Percentiles rank a stretch among this genome's conserved stretches.
Evolutionary conservation across 2,888 invertebrate genomes (phyloP).

Genomic region (Tipula confusa): DNA sequence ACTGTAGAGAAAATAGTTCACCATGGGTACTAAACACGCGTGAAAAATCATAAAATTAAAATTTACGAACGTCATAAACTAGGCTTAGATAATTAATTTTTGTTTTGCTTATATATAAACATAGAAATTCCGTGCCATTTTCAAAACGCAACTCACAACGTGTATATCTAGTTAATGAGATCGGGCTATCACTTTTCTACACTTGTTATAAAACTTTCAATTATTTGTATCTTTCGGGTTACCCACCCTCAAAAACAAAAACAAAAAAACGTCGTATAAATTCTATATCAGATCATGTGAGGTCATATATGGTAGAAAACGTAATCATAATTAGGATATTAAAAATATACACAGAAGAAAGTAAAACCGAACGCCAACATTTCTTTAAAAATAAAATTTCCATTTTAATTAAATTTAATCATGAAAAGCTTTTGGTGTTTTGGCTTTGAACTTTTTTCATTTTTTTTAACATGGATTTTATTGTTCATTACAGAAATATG

Average conservation of each 20-base stretch:
- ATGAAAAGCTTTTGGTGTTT: not conserved
- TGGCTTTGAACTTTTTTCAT: not conserved
- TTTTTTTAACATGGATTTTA: not conserved
- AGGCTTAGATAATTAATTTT: not conserved
- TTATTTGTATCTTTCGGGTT: not conserved
- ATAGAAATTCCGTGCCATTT: not conserved
- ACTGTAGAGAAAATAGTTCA: too few relatives aligned
- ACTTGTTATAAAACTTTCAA: too few relatives aligned
- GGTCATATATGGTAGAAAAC: slow-evolving; percentile 3
- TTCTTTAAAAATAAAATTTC: not conserved
- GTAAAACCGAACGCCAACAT: not conserved
- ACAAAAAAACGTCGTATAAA: not conserved
- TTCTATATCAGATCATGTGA: not conserved
- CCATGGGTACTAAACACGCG: too few relatives aligned
- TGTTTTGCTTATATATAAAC: too few relatives aligned
- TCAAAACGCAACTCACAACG: not conserved
- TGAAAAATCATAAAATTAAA: not conserved
- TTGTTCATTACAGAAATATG: not conserved
- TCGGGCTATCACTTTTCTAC: too few relatives aligned
- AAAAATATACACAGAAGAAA: not conserved
- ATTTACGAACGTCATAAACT: not conserved
- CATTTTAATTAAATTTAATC: slow-evolving; percentile 12
- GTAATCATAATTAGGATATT: not conserved
- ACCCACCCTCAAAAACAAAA: not conserved
- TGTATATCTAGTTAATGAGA: not conserved